A percentile compares a stretch with the other conserved stretches of the same genome.
These are phyloP conservation scores for Metaphire vulgaris DNA, from an alignment of 1,140 invertebrate genomes.

Conservation along the genomic window DNA sequence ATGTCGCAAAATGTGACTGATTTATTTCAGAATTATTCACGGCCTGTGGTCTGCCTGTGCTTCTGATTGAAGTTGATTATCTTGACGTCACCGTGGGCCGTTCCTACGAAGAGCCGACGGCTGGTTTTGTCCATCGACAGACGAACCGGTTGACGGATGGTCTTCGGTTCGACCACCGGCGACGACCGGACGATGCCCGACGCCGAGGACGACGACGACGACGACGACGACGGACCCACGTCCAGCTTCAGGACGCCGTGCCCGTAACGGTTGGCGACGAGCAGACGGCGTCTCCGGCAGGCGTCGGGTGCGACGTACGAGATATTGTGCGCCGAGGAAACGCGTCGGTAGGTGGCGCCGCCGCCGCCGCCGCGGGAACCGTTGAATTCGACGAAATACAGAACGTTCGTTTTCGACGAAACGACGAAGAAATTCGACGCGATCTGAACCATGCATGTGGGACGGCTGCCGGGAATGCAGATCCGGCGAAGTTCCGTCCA, in stretches of 20 bases:
- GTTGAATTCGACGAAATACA: neutral
- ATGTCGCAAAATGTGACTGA: no score
- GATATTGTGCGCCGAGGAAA: neutral
- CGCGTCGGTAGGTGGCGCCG: neutral
- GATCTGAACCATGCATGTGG: neutral
- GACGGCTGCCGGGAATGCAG: neutral
- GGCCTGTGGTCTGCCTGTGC: no score
- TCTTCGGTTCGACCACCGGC: neutral
- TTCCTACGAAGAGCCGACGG: neutral
- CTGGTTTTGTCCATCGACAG: neutral
- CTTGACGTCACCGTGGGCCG: neutral
- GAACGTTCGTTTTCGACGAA: neutral
- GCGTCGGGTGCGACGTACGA: neutral
- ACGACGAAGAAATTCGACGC: neutral
- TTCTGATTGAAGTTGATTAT: neutral
- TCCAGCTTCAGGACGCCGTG: neutral
- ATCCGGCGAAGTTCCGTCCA: neutral
- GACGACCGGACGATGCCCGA: neutral
- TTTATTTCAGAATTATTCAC: no score
- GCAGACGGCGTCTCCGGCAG: neutral
- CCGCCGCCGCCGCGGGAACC: no score
- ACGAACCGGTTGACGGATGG: neutral
- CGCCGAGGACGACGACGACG: no score
- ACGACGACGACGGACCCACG: no score
- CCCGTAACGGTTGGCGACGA: neutral